These are phyloP conservation scores for Tapirus indicus DNA, from an alignment of 2,797 vertebrate genomes.

Conservation along the genomic window DNA sequence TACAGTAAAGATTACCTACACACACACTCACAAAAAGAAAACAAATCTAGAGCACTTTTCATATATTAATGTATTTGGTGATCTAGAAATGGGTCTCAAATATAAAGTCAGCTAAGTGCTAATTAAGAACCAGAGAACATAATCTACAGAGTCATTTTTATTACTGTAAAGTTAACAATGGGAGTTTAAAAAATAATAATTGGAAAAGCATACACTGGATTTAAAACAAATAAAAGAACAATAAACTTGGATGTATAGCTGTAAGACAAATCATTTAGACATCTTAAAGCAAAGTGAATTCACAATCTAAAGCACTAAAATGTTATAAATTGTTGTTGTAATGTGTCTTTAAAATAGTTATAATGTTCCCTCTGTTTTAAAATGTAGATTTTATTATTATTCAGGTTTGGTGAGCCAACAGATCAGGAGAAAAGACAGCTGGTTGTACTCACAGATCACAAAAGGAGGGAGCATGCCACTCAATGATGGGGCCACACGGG, in stretches of 20 bases:
- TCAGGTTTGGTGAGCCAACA: not conserved
- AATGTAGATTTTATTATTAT: not conserved
- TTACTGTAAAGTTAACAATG: not conserved
- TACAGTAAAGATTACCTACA: not conserved
- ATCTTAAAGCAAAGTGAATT: not conserved
- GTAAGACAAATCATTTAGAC: not conserved
- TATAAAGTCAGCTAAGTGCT: not conserved
- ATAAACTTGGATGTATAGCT: not conserved
- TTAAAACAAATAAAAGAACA: not conserved
- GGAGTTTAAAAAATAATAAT: not conserved
- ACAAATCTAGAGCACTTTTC: not conserved
- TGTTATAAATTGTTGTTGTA: not conserved
- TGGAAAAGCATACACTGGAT: not conserved
- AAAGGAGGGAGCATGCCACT: not conserved
- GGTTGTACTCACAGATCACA: not conserved
- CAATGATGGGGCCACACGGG: accelerated
- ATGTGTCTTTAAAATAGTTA: slow-evolving; percentile 44
- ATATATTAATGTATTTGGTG: not conserved
- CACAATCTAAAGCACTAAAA: not conserved
- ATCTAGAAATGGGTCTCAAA: not conserved
- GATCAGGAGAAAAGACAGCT: not conserved
- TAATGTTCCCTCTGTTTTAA: slow-evolving; percentile 30
- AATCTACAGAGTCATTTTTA: not conserved
- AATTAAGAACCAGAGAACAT: not conserved
- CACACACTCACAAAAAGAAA: not conserved